Evolutionary conservation across 2,888 invertebrate species (phyloP), one percentile per base, ranked within the genome.

Genomic region (Heliconius charithonia): DNA sequence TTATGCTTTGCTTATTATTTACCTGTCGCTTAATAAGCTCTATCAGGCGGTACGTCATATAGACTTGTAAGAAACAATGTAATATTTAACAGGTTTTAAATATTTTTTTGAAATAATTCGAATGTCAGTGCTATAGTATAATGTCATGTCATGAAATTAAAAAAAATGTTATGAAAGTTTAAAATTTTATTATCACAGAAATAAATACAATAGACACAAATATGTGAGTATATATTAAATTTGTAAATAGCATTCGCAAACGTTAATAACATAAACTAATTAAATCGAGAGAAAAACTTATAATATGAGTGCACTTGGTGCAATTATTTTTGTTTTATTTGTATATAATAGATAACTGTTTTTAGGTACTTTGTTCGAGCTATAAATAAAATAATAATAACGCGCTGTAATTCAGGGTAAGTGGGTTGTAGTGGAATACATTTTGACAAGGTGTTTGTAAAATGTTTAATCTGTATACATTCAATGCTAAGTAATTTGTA

Each of bases 341-440:
- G 10, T 22, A 59, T 59, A n/a, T n/a, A 32, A 37, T 37, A 37
- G 13, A 37, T 41, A 6, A 6, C 2, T 32, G 2, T 67, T 37
- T 22, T 32, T 51, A 51, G 27, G 45, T 45, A 32, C 16, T 70
- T 70, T 45, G 16, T 29, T 41, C 19, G 62, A 6, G 27, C 27
- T 25, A 62, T n/a, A 59, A 59, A 59, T 45, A 62, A 62, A 63
- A 41, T 70, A 70, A 22, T 22, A 71, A 51, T 22, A 19, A 41
- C 19, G 45, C 62, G 25, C 59, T 70, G 70, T 67, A 75, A 56
- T 51, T 75, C 75, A 75, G 19, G 51, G 25, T 75, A 71, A 63
- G 65, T 71, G 51, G 72, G 72, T 56, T 63, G 72, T 16, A 77
- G 65, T 66, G 37, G 66, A 66, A 72, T 72, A 65, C 66, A 77